These are phyloP conservation scores for Chionoecetes opilio DNA, from an alignment of 1,140 invertebrate species.

Conservation along the genomic window DNA sequence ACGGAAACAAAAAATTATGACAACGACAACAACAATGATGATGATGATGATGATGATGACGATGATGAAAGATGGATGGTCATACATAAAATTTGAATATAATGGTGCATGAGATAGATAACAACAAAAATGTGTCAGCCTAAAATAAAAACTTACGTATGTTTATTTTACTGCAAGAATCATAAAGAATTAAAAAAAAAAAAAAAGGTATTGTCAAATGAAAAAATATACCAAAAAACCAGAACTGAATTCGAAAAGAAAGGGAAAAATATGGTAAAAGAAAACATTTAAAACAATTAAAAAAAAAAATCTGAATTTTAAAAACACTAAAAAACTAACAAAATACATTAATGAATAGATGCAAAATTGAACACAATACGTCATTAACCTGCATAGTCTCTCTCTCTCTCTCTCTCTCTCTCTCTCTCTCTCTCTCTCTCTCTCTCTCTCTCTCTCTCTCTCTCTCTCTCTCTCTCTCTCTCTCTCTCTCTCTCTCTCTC, in stretches of 20 bases:
- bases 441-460: neutral
- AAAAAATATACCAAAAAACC: neutral
- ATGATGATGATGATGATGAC: too few species aligned
- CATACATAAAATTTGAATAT: too few species aligned
- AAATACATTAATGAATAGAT: neutral
- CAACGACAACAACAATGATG: too few species aligned
- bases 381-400: neutral
- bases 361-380: neutral
- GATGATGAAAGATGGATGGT: too few species aligned
- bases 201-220: neutral
- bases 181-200: neutral
- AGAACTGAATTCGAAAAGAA: neutral
- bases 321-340: neutral
- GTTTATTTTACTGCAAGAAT: too few species aligned
- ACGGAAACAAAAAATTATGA: too few species aligned
- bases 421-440: neutral
- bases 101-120: too few species aligned
- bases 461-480: neutral
- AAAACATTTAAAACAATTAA: neutral
- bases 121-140: too few species aligned
- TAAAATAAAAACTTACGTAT: too few species aligned
- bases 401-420: constrained; percentile 27
- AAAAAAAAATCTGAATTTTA: neutral
- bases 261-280: neutral
- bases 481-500: too few species aligned